These are phyloP conservation scores for Carabus problematicus DNA, from an alignment of 2,888 invertebrate genomes.

Conservation along the genomic window DNA sequence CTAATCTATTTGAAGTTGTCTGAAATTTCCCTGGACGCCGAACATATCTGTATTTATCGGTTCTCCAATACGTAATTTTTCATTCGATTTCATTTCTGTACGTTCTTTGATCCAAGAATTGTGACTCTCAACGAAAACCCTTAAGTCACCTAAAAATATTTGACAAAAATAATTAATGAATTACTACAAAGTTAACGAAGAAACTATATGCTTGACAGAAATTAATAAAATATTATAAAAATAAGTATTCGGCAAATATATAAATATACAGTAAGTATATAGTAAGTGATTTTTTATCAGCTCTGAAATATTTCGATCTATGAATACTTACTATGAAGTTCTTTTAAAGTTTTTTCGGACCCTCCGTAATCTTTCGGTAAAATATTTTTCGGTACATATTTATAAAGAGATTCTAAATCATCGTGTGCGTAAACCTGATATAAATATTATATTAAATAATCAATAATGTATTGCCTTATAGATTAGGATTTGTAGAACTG, in stretches of 20 bases:
- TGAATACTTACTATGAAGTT: conserved; percentile 5
- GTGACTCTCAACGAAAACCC: neutral
- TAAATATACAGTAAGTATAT: no score
- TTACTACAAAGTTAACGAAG: no score
- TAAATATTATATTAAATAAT: no score
- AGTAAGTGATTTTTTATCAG: neutral
- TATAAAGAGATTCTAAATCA: conserved; percentile 3
- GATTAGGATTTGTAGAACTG: no score
- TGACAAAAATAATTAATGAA: neutral
- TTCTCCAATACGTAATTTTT: neutral
- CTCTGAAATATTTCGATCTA: no score
- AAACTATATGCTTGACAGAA: neutral
- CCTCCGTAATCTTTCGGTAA: conserved; percentile 27
- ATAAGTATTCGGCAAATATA: no score
- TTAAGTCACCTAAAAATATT: neutral
- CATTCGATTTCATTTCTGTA: neutral
- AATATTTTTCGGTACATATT: conserved; percentile 1
- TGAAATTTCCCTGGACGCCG: neutral
- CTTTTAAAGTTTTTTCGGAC: neutral
- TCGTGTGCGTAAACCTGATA: neutral
- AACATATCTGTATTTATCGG: conserved; percentile 1
- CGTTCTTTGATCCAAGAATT: neutral
- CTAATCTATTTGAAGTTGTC: conserved; percentile 7
- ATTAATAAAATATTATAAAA: no score
- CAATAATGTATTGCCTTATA: no score